Base-by-base conservation (phyloP, 2,888 invertebrate species). In the Orgyia antiqua region DNA sequence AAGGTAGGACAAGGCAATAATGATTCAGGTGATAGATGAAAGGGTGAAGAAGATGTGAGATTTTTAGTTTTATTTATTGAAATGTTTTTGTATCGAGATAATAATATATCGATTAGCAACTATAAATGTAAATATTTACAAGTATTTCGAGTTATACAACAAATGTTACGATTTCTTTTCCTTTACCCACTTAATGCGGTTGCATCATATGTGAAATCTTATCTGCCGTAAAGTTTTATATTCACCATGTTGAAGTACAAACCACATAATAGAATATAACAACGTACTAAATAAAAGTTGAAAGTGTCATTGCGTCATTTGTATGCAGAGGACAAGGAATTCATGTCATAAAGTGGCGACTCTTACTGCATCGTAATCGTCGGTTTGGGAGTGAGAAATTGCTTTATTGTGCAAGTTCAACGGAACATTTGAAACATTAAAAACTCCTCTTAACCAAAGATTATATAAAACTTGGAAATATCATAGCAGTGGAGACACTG, bases 221-320 rank as follows among this genome's bases (percentile, higher is more conserved):
- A 41, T 36, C 21, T 29, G 29, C 27, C 24, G 10, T n/a, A 34
- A 10, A 31, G 31, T 42, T 45, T 40, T 42, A 36, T 35, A 48
- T 51, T 51, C 52, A 42, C 28, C 24, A 27, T 32, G 13, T 33
- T 27, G 24, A 21, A 24, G 29, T 21, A 42, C 46, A 49, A 58
- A 60, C 52, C 53, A 53, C 55, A 56, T 53, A 57, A 66, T 41
- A 28, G 21, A 44, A 53, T 51, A 48, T 66, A 68, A 68, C 61
- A 62, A 71, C 64, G 60, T 56, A 36, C 25, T 26, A 4, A 63
- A 55, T 68, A 67, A 68, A 68, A 66, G 59, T 66, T 58, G 70
- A 71, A 75, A 80, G 75, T 69, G 68, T 60, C 65, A 45, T 49
- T 43, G 33, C 53, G 55, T 63, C 60, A 77, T 79, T 76, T 70